Evolutionary conservation across 37 sponge, comb jelly and placozoan species (phyloP).

Genomic region (Axinella damicornis): DNA sequence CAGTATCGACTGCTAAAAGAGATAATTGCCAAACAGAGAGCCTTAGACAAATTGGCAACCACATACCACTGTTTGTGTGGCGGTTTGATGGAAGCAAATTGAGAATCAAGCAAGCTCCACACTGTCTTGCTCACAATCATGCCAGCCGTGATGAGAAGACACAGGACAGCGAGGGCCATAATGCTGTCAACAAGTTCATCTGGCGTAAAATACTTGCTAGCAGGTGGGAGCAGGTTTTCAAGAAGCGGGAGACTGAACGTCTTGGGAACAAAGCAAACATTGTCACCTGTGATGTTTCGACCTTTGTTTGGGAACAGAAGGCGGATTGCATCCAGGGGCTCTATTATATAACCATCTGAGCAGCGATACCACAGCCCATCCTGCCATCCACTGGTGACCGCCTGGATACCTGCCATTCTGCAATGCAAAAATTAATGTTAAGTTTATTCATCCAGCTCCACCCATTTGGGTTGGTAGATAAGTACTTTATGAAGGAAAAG

Average conservation of each 20-base stretch:
- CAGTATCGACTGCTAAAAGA: constrained; percentile 56
- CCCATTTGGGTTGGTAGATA: too few species aligned
- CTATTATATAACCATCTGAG: constrained; percentile 55
- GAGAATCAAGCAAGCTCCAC: constrained; percentile 48
- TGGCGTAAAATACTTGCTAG: constrained; percentile 35
- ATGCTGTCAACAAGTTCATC: constrained; percentile 65
- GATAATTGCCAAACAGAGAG: constrained; percentile 56
- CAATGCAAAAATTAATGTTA: not conserved
- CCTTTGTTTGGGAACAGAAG: constrained; percentile 72
- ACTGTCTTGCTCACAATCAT: constrained; percentile 17
- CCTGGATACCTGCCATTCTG: not conserved
- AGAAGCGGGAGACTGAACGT: constrained; percentile 5
- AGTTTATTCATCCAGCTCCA: too few species aligned
- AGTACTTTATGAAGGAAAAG: too few species aligned
- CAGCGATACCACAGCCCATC: constrained; percentile 41
- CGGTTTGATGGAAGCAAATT: constrained; percentile 74
- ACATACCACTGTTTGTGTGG: constrained; percentile 91
- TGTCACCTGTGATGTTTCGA: constrained; percentile 10
- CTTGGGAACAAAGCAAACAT: constrained; percentile 50
- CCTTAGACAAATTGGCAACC: constrained; percentile 80
- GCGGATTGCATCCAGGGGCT: constrained; percentile 69
- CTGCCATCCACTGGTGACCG: not conserved
- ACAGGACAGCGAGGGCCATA: constrained; percentile 31
- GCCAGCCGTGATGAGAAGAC: constrained; percentile 25
- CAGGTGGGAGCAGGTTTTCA: constrained; percentile 43